Evolutionary conservation across 2,113 vertebrate genomes (phyloP), one percentile per base, ranked within the genome.

Genomic region (Brachyhypopomus occidentalis): DNA sequence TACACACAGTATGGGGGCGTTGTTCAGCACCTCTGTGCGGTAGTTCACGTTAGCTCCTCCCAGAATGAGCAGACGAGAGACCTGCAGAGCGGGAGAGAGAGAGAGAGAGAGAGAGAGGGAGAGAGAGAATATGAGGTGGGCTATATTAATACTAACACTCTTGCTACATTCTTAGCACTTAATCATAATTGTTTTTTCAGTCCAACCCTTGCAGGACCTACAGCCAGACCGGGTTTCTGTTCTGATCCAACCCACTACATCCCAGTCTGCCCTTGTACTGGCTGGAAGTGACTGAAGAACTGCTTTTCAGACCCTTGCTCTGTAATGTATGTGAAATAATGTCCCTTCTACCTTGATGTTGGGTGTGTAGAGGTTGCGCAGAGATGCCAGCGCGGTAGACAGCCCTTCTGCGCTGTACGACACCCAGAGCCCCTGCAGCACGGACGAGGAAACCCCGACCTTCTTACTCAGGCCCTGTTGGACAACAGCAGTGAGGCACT

Each of bases 341-440:
- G 38, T 8, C 36, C 34, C 6, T n/a, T 3, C 19, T 94, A 96
- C 95, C 94, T 96, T 96, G 89, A 98, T 97, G 88, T 99, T 99
- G 0, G 97, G 97, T 4, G 97, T 98, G 86, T 99, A 98, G 78
- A 98, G 95, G 88, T 99, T 99, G 34, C 97, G 94, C 63, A 99
- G 92, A 1, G 96, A 99, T 8, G 96, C 94, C 41, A 98, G 88
- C 2, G 96, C 95, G 84, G 95, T 95, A 1, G 96, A 98, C 69
- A 98, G 93, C n/a, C 94, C 96, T 86, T 95, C 95, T 0, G 97
- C 96, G 81, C 97, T 98, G 87, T 98, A 98, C 34, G 96, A 96
- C 82, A 99, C 92, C 97, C 97, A 99, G 79, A 99, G 94, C 79
- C 96, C 97, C 94, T 99, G 97, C 81, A 99, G 92, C 78, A 99